Percentiles rank a stretch among this genome's conserved stretches.
Evolutionary conservation across 1,140 invertebrate genomes (phyloP).

Genomic region (Holotrichia oblita): DNA sequence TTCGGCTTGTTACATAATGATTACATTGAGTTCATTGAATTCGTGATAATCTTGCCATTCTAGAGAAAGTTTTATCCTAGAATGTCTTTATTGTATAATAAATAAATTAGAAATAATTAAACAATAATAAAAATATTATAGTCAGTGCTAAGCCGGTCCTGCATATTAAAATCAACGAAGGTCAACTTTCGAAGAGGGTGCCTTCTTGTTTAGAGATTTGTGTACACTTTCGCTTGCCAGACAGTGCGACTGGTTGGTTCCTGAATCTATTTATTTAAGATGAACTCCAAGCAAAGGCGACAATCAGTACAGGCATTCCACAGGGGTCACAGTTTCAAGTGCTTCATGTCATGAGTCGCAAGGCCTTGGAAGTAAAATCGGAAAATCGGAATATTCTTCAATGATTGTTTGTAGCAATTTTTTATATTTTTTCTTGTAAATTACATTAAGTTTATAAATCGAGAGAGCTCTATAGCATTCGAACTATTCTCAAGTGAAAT

Average conservation of each 20-base stretch:
- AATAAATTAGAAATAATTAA: no score
- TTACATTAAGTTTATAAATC: background rate
- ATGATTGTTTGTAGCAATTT: background rate
- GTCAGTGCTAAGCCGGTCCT: background rate
- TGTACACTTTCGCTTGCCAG: background rate
- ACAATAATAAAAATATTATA: no score
- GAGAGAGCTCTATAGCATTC: background rate
- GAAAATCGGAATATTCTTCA: background rate
- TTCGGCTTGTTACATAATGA: no score
- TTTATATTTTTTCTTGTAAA: background rate
- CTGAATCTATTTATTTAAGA: constrained; percentile 2
- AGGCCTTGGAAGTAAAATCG: background rate
- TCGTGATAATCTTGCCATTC: no score
- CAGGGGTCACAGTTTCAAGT: background rate
- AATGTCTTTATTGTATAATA: no score
- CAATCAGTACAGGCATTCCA: background rate
- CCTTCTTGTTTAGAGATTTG: background rate
- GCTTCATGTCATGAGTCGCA: background rate
- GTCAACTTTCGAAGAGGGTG: background rate
- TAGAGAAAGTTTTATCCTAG: no score
- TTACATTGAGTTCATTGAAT: no score
- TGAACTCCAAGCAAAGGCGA: background rate
- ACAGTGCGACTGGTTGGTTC: background rate
- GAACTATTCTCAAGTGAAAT: background rate
- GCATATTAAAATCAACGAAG: background rate